Conservation (phyloP, 2,797 vertebrate species). For the Sebastes flavidus region DNA sequence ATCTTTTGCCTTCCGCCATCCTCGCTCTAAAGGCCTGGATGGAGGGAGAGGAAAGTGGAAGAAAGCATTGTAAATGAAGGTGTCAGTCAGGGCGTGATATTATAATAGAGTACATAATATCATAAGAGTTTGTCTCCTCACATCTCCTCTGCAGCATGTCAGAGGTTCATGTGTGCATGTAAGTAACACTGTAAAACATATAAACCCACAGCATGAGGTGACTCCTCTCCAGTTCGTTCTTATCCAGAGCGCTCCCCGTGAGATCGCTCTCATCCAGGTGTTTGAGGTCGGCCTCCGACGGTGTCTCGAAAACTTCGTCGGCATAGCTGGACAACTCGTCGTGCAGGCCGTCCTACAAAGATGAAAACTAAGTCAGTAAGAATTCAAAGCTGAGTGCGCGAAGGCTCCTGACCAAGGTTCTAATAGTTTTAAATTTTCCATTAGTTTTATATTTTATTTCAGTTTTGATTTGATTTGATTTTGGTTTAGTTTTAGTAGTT, state of each 20-base stretch:
- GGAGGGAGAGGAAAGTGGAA: background rate
- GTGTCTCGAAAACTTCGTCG: conserved; percentile 95
- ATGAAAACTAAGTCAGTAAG: background rate
- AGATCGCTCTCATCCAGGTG: conserved; percentile 86
- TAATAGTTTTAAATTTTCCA: too few relatives aligned
- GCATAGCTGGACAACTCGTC: conserved; percentile 95
- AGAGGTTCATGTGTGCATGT: background rate
- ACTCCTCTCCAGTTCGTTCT: conserved; percentile 91
- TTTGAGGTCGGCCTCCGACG: conserved; percentile 87
- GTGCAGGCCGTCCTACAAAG: conserved; percentile 89
- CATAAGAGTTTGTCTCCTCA: background rate
- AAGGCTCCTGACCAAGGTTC: too few relatives aligned
- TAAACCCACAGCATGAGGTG: conserved; percentile 91
- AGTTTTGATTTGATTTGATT: too few relatives aligned
- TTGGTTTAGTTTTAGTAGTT: too few relatives aligned
- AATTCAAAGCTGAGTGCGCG: background rate
- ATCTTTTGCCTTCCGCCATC: conserved; percentile 93
- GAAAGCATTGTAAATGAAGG: background rate
- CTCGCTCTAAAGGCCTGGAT: conserved; percentile 91
- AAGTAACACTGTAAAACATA: conserved; percentile 8
- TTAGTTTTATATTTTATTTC: too few relatives aligned
- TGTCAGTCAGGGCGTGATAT: background rate
- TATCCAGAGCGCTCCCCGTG: conserved; percentile 92
- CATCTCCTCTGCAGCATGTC: background rate
- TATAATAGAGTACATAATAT: background rate